Evolutionary conservation across 2,797 vertebrate species (phyloP).

Genomic region (Nasua narica): DNA sequence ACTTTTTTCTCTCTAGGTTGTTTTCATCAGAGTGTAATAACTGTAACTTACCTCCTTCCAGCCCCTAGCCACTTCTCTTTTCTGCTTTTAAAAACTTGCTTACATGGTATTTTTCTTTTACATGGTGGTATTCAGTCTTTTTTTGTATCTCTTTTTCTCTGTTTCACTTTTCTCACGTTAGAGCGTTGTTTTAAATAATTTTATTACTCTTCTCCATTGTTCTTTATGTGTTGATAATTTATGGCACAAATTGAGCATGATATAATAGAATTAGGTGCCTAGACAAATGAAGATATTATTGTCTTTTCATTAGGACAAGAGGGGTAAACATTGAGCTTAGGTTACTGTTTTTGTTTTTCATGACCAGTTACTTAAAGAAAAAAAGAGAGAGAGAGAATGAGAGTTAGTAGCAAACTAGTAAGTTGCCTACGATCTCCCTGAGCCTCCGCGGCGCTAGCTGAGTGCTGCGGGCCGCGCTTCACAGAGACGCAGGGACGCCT

Average conservation of each 20-base stretch:
- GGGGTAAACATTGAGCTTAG: not conserved
- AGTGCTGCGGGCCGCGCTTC: not conserved
- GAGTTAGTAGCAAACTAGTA: not conserved
- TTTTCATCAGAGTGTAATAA: not conserved
- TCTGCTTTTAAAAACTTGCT: conserved; percentile 25
- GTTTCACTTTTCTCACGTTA: not conserved
- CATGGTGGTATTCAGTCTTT: not conserved
- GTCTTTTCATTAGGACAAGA: not conserved
- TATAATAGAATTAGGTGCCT: not conserved
- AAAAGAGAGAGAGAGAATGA: not conserved
- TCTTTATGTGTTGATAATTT: conserved; percentile 4
- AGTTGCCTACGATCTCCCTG: not conserved
- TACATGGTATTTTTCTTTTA: not conserved
- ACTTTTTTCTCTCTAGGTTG: not conserved
- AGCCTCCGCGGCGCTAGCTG: not conserved
- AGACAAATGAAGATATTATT: not conserved
- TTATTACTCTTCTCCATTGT: not conserved
- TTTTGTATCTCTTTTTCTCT: not conserved
- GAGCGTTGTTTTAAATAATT: conserved; percentile 21
- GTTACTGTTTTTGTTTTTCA: not conserved
- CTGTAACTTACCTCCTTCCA: not conserved
- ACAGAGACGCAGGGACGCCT: not conserved
- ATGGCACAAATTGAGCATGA: not conserved
- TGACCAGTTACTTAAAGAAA: not conserved
- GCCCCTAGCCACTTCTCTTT: not conserved